Base-by-base conservation (phyloP, 2,888 invertebrate species). In the Ceratothoa steindachneri region DNA sequence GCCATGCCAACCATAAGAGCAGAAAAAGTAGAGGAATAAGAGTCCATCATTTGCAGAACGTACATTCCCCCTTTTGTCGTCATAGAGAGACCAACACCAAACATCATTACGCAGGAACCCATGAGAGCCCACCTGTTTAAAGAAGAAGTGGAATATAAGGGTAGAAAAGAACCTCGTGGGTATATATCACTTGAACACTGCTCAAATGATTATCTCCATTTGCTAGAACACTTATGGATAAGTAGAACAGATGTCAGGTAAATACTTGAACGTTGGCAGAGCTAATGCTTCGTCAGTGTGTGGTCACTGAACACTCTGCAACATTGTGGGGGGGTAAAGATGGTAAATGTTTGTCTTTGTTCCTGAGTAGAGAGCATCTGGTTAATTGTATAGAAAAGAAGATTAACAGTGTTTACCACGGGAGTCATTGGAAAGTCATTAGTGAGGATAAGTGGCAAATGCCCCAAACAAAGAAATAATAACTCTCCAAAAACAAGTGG, bases 31-130 rank as follows among this genome's bases (percentile, higher is more conserved):
- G 78, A 78, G 19, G 78, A 74, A 66, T 80, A 80, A 19, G 73
- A 78, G 67, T 80, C 80, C 80, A 80, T 80, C 78, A 80, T 74
- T 70, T 80, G 78, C 3, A 72, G 75, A 55, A 80, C 80, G 15
- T 77, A 77, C 79, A 79, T 79, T 4, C 79, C 79, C 12, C 75
- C 79, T 30, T 77, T 74, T 3, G 76, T 79, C 1, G 79, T 76
- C 79, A 79, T 79, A 3, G 76, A 79, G 24, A 79, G 72, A 4
- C 79, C 79, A 12, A 79, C 76, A 22, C 29, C 9, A 55, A 69
- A 79, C 79, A 79, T 79, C 69, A 76, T 30, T 3, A 68, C n/a
- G 53, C 79, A 79, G 68, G 55, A 55, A 41, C 27, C 72, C 51
- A 79, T 30, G 55, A 79, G 76, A 60, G 73, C 79, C 76, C 76